phyloP scores from a whole-genome alignment of 35 echinoderm and acorn worm species.

The Holothuria glaberrima region DNA sequence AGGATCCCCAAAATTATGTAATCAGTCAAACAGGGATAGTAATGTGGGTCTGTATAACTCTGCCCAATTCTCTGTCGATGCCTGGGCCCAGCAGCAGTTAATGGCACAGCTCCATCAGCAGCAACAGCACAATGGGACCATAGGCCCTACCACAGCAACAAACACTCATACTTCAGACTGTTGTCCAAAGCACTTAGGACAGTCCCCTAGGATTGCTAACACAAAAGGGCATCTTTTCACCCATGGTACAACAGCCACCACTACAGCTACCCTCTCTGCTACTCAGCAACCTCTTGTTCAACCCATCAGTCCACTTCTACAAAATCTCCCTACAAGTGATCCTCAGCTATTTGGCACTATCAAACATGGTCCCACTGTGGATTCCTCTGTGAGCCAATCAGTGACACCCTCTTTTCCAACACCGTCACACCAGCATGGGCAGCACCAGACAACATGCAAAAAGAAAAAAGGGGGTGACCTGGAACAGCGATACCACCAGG shows the following conservation, averaged over 20 bases:
- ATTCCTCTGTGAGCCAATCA: background rate
- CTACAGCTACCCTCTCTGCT: background rate
- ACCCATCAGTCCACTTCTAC: slow-evolving; percentile 25
- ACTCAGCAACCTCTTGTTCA: slow-evolving; percentile 32
- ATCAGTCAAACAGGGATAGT: background rate
- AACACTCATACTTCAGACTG: slow-evolving; percentile 34
- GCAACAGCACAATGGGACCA: slow-evolving; percentile 62
- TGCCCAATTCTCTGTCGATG: slow-evolving; percentile 55
- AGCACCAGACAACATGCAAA: slow-evolving; percentile 57
- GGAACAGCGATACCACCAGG: slow-evolving; percentile 30
- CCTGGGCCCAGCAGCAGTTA: slow-evolving; percentile 71
- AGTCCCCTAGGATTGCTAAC: background rate
- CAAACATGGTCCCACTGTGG: slow-evolving; percentile 7
- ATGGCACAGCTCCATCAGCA: slow-evolving; percentile 67
- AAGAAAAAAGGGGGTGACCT: slow-evolving; percentile 50
- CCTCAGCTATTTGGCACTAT: slow-evolving; percentile 26
- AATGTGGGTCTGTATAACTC: slow-evolving; percentile 6
- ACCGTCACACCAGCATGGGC: slow-evolving; percentile 40
- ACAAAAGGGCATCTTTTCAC: slow-evolving; percentile 13
- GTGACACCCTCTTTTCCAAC: slow-evolving; percentile 35
- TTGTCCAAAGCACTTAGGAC: slow-evolving; percentile 52
- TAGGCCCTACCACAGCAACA: slow-evolving; percentile 11
- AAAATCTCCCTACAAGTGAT: slow-evolving; percentile 27
- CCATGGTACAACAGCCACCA: slow-evolving; percentile 22
- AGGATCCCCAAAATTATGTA: slow-evolving; percentile 10